These are phyloP conservation scores for Oscheius sp. DNA, from an alignment of 1,140 invertebrate species.

Conservation along the genomic window DNA sequence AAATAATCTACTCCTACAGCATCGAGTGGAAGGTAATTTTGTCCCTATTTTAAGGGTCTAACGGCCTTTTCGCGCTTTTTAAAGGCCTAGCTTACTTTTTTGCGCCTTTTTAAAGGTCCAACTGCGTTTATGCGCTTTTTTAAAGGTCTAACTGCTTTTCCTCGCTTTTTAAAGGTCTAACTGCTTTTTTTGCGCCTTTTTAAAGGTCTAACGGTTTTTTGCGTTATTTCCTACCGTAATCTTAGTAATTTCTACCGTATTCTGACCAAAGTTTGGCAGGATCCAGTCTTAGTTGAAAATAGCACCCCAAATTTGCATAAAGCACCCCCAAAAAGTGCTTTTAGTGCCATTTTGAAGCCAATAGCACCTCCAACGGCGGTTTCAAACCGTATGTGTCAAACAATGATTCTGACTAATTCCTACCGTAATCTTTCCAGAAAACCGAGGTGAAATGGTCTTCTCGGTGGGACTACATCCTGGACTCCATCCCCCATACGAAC, in stretches of 20 bases:
- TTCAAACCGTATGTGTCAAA: no score
- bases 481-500: conserved; percentile 95
- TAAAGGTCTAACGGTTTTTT: no score
- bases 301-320: no score
- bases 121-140: no score
- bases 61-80: not conserved
- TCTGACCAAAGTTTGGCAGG: no score
- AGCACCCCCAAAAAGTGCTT: no score
- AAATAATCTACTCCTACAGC: conserved; percentile 82
- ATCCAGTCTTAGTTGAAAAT: no score
- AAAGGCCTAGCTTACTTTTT: not conserved
- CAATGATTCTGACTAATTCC: not conserved
- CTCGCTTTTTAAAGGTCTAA: not conserved
- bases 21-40: conserved; percentile 77
- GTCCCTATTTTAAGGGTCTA: no score
- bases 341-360: no score
- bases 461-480: conserved; percentile 97
- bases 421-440: conserved; percentile 62
- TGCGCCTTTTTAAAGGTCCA: not conserved
- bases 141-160: conserved; percentile 48
- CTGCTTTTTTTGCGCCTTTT: not conserved
- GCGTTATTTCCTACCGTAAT: no score
- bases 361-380: no score
- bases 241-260: no score
- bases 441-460: conserved; percentile 95